A percentile compares a stretch with the other conserved stretches of the same genome.
phyloP scores from a whole-genome alignment of 2,888 invertebrate genomes.

The Oscheius myriophilus region DNA sequence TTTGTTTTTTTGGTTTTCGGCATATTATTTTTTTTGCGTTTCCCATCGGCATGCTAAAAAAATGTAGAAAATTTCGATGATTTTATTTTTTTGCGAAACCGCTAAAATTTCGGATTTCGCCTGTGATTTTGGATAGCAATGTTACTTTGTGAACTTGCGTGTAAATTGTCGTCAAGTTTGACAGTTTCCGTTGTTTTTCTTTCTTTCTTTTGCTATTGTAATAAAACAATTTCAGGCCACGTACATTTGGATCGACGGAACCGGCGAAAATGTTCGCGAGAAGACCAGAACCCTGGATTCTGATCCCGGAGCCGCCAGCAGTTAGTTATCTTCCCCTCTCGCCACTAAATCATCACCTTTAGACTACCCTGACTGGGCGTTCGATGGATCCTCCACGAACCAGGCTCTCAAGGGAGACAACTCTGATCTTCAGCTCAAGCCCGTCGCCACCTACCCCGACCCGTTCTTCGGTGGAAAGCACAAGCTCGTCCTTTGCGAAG shows the following conservation, averaged over 20 bases:
- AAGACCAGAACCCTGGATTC: conserved; percentile 87
- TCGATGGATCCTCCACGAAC: conserved; percentile 90
- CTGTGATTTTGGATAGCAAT: no score
- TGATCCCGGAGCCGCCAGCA: conserved; percentile 78
- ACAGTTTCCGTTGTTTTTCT: no score
- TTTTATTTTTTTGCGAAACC: no score
- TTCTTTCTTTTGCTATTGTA: no score
- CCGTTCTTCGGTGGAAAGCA: conserved; percentile 58
- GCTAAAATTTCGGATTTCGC: no score
- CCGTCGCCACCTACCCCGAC: conserved; percentile 54
- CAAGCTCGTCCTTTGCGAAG: conserved; percentile 71
- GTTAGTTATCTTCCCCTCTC: conserved; percentile 29
- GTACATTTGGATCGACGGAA: conserved; percentile 92
- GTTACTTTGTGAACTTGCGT: no score
- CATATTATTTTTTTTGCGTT: no score
- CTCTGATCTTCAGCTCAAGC: conserved; percentile 71
- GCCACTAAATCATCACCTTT: neutral
- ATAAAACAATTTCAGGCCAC: conserved; percentile 76
- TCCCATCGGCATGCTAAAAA: no score
- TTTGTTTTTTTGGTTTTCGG: neutral
- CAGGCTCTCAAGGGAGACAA: conserved; percentile 74
- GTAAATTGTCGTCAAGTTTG: no score
- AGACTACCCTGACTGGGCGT: conserved; percentile 86
- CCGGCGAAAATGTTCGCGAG: conserved; percentile 85
- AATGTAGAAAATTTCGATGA: no score